These are phyloP conservation scores for Dufourea novaeangliae DNA, from an alignment of 1,140 invertebrate genomes.

Conservation along the genomic window DNA sequence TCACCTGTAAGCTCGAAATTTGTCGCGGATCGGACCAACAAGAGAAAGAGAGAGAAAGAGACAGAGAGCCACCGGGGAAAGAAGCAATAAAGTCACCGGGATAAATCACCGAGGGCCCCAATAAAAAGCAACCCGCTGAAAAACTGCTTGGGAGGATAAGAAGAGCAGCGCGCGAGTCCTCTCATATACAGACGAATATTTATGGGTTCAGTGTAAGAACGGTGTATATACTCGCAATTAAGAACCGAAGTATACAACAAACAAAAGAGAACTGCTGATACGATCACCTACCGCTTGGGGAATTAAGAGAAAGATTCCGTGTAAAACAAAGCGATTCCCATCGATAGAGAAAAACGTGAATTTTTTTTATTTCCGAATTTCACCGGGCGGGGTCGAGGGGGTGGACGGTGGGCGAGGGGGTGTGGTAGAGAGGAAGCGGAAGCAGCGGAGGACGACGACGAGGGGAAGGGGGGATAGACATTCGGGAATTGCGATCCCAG, in stretches of 20 bases:
- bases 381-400: not conserved
- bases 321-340: not conserved
- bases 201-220: not conserved
- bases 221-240: not conserved
- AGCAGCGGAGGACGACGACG: not conserved
- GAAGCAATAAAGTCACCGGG: not conserved
- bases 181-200: slow-evolving; percentile 3
- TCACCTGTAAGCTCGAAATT: not conserved
- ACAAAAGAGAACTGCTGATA: no score
- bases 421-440: not conserved
- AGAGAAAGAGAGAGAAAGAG: no score
- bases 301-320: slow-evolving; percentile 7
- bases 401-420: not conserved
- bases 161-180: slow-evolving; percentile 1
- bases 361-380: slow-evolving; percentile 38
- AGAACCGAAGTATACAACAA: not conserved
- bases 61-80: not conserved
- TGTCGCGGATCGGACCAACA: not conserved
- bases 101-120: not conserved
- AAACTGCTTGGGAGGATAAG: not conserved
- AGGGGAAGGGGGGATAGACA: no score
- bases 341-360: not conserved
- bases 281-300: no score
- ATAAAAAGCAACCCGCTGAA: not conserved
- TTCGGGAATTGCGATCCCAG: slow-evolving; percentile 54